Conservation (phyloP, 2,888 invertebrate genomes). For the Phengaris arion region DNA sequence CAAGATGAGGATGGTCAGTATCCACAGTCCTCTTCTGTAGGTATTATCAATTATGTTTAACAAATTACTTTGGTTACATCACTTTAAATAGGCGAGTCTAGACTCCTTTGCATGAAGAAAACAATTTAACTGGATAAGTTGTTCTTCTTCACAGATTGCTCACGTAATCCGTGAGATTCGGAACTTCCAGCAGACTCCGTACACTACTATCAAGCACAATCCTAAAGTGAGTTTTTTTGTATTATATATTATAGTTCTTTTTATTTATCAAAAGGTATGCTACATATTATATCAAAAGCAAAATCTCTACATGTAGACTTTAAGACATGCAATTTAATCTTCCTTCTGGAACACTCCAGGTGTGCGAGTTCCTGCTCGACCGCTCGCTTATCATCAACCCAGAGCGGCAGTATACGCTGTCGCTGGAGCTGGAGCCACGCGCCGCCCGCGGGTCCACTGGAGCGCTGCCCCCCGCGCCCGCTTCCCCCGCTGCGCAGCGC, state of each 20-base stretch:
- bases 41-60: too few relatives aligned
- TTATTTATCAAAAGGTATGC: neutral
- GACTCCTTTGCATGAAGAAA: too few relatives aligned
- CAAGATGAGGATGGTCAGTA: conserved; percentile 94
- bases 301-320: too few relatives aligned
- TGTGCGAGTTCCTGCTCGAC: conserved; percentile 87
- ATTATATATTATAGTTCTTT: neutral
- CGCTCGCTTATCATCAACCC: conserved; percentile 87
- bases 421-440: conserved; percentile 91
- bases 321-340: neutral
- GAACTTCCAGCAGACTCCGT: conserved; percentile 94
- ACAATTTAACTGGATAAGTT: neutral
- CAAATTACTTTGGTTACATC: too few relatives aligned
- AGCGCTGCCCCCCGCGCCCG: conserved; percentile 48
- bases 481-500: conserved; percentile 70
- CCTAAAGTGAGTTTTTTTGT: conserved; percentile 80
- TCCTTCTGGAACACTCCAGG: conserved; percentile 45
- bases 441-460: conserved; percentile 66
- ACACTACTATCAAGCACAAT: conserved; percentile 93
- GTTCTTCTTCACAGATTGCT: conserved; percentile 84
- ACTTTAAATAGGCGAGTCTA: too few relatives aligned
- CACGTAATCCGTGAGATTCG: conserved; percentile 95
- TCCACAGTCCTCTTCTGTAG: neutral
- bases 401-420: conserved; percentile 90
- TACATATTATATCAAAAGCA: too few relatives aligned